These are phyloP conservation scores for Hypotaenidia okinawae DNA, from an alignment of 2,797 vertebrate genomes.

Conservation along the genomic window DNA sequence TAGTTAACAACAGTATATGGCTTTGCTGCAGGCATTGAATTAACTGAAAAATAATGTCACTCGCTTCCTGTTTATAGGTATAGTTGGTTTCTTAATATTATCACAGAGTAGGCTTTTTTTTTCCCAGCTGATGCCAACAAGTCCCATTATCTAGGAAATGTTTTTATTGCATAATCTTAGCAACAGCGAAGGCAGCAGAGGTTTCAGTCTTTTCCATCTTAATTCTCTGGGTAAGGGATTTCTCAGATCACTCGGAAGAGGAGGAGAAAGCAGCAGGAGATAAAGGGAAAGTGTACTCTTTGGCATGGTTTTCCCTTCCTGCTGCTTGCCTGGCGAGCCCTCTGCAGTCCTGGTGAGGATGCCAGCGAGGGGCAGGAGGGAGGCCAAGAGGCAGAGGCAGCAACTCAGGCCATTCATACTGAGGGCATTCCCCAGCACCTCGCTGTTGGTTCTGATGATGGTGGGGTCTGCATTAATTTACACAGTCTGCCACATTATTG, in stretches of 20 bases:
- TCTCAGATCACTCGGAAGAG: background rate
- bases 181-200: background rate
- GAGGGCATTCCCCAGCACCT: fast-evolving
- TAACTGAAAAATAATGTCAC: background rate
- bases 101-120: background rate
- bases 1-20: background rate
- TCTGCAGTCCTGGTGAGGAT: fast-evolving
- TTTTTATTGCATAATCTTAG: background rate
- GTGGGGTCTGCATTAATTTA: background rate
- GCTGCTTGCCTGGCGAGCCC: background rate
- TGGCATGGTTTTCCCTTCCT: background rate
- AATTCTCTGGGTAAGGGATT: slow-evolving; percentile 14
- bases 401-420: fast-evolving
- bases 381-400: background rate
- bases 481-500: background rate
- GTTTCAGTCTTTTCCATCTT: slow-evolving; percentile 16
- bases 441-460: fast-evolving
- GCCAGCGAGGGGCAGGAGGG: background rate
- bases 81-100: slow-evolving; percentile 11
- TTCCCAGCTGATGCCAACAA: slow-evolving; percentile 40
- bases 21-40: slow-evolving; percentile 7
- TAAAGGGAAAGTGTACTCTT: background rate
- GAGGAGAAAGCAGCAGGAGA: background rate
- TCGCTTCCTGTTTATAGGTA: background rate
- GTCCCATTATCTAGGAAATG: background rate